These are phyloP conservation scores for Numenius arquata DNA, from an alignment of 2,113 vertebrate genomes.

Conservation along the genomic window DNA sequence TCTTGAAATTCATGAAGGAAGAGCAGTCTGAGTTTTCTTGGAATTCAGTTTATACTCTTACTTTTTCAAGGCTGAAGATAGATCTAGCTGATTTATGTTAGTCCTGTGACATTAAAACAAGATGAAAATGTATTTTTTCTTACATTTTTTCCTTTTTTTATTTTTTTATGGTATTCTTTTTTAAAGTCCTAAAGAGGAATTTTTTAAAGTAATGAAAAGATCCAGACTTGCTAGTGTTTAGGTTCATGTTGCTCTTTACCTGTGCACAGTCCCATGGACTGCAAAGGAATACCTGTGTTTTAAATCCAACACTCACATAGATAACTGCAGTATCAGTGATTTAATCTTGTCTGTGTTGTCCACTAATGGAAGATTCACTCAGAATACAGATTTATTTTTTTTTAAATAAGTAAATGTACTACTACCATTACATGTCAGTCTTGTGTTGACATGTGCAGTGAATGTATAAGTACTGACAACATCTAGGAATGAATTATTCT, in stretches of 20 bases:
- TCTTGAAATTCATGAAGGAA: not conserved
- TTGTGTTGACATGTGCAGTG: not conserved
- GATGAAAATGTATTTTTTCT: not conserved
- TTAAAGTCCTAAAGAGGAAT: not conserved
- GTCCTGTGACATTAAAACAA: not conserved
- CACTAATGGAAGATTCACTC: not conserved
- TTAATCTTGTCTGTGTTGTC: not conserved
- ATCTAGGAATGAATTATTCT: not conserved
- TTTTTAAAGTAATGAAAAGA: not conserved
- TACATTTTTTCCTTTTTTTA: not conserved
- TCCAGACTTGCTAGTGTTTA: not conserved
- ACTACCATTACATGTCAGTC: not conserved
- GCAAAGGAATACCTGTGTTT: not conserved
- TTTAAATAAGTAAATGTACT: not conserved
- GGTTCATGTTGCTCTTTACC: not conserved
- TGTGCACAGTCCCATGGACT: accelerated
- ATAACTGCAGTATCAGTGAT: not conserved
- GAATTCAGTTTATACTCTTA: not conserved
- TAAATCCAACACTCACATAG: not conserved
- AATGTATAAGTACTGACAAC: not conserved
- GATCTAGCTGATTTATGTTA: not conserved
- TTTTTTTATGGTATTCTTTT: not conserved
- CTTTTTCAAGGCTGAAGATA: not conserved
- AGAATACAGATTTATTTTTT: not conserved
- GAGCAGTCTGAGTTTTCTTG: not conserved